Conservation (phyloP, 2,888 invertebrate species). For the Malthinus seriepunctatus region DNA sequence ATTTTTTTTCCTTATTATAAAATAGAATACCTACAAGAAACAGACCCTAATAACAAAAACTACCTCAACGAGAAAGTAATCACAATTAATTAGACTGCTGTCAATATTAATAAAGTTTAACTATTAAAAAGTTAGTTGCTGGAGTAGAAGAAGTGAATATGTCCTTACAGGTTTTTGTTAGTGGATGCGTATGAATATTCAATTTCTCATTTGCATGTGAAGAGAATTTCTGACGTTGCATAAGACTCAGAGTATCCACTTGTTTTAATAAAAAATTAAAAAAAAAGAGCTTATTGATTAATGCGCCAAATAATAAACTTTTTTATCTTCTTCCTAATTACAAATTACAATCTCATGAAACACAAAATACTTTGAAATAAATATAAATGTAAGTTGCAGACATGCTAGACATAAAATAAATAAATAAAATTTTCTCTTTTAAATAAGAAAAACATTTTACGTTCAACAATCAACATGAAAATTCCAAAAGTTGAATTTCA, state of each 20-base stretch:
- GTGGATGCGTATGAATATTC: conserved; percentile 49
- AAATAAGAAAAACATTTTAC: background rate
- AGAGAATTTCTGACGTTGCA: conserved; percentile 36
- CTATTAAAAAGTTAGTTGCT: conserved; percentile 19
- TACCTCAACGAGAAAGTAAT: conserved; percentile 11
- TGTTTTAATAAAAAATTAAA: conserved; percentile 11
- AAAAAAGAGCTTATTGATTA: background rate
- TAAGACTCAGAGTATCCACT: conserved; percentile 16
- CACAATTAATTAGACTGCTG: conserved; percentile 24
- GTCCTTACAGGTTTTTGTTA: conserved; percentile 43
- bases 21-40: background rate
- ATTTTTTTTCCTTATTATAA: too few species aligned
- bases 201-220: conserved; percentile 50
- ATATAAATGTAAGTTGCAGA: background rate
- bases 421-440: too few species aligned
- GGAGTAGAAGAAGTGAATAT: conserved; percentile 34
- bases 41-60: background rate
- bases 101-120: conserved; percentile 26
- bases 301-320: background rate
- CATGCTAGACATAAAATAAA: too few species aligned
- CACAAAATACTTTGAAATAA: background rate
- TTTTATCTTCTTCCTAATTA: background rate
- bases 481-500: background rate
- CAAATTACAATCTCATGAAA: background rate
- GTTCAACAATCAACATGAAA: conserved; percentile 1